Evolutionary conservation across 2,113 vertebrate species (phyloP).

Genomic region (Ciconia stormi): DNA sequence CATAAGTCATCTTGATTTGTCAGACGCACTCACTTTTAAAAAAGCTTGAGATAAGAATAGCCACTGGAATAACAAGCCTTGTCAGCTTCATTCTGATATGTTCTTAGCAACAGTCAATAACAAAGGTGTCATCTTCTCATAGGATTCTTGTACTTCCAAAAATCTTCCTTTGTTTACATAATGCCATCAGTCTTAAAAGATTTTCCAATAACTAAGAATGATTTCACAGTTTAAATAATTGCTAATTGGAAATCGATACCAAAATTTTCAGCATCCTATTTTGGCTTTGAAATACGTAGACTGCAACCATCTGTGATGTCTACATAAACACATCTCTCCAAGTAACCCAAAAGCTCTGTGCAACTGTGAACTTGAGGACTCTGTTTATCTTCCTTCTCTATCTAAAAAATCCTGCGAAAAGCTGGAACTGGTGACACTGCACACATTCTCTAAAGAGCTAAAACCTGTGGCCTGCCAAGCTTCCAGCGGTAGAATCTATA

Average conservation of each 20-base stretch:
- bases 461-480: neutral
- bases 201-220: neutral
- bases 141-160: neutral
- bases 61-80: neutral
- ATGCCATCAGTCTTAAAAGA: neutral
- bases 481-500: neutral
- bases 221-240: neutral
- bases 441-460: neutral
- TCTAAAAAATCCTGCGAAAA: neutral
- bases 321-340: neutral
- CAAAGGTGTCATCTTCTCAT: neutral
- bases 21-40: neutral
- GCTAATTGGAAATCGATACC: neutral
- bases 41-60: neutral
- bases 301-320: neutral
- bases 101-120: neutral
- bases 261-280: neutral
- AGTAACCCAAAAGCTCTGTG: neutral
- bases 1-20: neutral
- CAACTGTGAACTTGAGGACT: neutral
- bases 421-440: neutral
- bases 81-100: neutral
- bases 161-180: neutral
- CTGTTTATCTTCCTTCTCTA: neutral
- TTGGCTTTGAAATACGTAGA: neutral